These are phyloP conservation scores for Spisula subtruncata DNA, from an alignment of 2,888 invertebrate genomes.

Conservation along the genomic window DNA sequence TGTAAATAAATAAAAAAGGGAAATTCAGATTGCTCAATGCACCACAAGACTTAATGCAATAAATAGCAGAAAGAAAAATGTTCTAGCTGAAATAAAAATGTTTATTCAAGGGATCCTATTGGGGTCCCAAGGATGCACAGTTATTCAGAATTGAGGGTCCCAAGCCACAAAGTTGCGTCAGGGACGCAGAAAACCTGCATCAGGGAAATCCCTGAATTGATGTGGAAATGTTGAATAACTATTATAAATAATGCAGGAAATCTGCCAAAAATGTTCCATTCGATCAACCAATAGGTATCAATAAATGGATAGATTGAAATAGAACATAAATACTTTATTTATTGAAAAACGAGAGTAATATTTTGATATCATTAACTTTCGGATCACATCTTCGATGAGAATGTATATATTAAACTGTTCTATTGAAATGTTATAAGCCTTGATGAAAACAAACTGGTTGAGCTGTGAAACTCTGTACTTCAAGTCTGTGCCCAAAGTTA, in stretches of 20 bases:
- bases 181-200: no score
- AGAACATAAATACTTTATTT: not conserved
- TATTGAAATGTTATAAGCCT: constrained; percentile 21
- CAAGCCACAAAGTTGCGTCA: no score
- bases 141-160: no score
- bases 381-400: constrained; percentile 14
- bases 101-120: no score
- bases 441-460: not conserved
- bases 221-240: not conserved
- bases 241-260: not conserved
- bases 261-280: constrained; percentile 4
- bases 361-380: constrained; percentile 24
- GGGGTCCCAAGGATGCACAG: no score
- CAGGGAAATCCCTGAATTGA: no score
- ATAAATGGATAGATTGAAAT: not conserved
- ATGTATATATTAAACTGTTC: not conserved
- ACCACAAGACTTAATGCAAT: no score
- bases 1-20: no score
- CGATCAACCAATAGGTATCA: not conserved
- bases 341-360: constrained; percentile 7
- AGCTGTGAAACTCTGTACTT: not conserved
- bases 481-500: not conserved
- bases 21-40: no score
- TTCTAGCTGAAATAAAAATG: no score
- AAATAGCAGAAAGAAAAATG: no score